Base-by-base conservation (phyloP, 2,113 vertebrate genomes). In the Erinaceus europaeus region DNA sequence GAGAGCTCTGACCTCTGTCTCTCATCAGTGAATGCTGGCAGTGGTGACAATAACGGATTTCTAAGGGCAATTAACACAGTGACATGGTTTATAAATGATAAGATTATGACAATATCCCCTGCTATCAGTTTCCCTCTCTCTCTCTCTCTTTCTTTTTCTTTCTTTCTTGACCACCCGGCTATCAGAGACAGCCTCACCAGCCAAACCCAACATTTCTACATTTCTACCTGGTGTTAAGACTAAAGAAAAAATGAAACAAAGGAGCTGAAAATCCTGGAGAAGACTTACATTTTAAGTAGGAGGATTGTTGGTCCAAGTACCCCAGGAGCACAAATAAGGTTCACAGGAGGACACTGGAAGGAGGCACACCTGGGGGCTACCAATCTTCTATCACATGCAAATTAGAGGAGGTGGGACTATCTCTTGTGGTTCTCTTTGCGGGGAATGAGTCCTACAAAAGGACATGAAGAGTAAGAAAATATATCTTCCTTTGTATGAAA, bases 11-110 rank as follows among this genome's bases (percentile, higher is more conserved):
- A 77, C 76, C 86, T 90, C 53, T 78, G 62, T 76, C 76, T 76
- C 76, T 61, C 76, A 12, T 42, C 68, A 52, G 73, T 32, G 65
- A 77, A 57, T 77, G 68, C 68, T 57, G 78, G 18, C 64, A 57
- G 42, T 36, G 34, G 81, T 84, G 77, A 77, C 87, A 75, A 42
- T 86, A 81, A 91, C 90, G 75, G 84, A 89, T 93, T 93, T 91
- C 73, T 69, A 38, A 84, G 53, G 53, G 59, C 69, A 86, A 84
- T 86, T 89, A 89, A 86, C 84, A 90, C 25, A 25, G 86, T 74
- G 87, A 91, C 84, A 84, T 68, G 68, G 40, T 73, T 85, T 84
- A 81, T 92, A 92, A 88, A 91, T 91, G 91, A 86, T 50, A 83
- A n/a, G 80, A 89, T 92, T 78, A 72, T 74, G 76, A 78, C 87